phyloP scores from a whole-genome alignment of 2,888 invertebrate genomes.

The Trachelus tabidus region DNA sequence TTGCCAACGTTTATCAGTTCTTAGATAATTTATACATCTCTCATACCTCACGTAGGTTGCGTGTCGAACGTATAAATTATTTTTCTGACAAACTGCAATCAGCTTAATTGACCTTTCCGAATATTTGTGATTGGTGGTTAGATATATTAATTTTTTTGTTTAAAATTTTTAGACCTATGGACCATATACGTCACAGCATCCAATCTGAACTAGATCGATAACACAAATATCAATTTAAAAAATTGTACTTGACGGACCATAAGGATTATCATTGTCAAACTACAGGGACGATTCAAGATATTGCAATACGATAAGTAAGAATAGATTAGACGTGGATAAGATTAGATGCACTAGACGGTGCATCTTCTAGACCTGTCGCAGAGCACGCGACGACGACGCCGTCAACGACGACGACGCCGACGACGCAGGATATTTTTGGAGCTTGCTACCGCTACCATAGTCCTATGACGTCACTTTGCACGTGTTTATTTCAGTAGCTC shows the following conservation, averaged over 20 bases:
- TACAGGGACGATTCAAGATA: not conserved
- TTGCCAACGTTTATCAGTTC: not conserved
- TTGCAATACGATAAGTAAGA: not conserved
- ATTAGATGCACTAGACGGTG: not conserved
- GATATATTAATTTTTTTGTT: not conserved
- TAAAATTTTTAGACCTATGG: not conserved
- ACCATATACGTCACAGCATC: not conserved
- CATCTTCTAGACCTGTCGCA: not conserved
- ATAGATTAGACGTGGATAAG: not conserved
- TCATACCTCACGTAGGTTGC: not conserved
- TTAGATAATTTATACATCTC: not conserved
- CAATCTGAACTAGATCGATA: not conserved
- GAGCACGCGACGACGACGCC: slow-evolving; percentile 25
- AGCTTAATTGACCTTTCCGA: not conserved
- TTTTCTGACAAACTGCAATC: not conserved
- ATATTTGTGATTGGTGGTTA: not conserved
- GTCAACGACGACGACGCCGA: slow-evolving; percentile 18
- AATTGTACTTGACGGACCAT: not conserved
- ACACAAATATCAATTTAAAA: not conserved
- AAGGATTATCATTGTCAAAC: not conserved
- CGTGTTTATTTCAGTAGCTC: slow-evolving; percentile 57
- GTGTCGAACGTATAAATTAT: not conserved
- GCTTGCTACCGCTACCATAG: slow-evolving; percentile 14
- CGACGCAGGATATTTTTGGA: slow-evolving; percentile 36
- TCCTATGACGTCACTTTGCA: slow-evolving; percentile 52